Percentiles rank a stretch among this genome's conserved stretches.
These are phyloP conservation scores for Gymnoscelis rufifasciata DNA, from an alignment of 2,888 invertebrate genomes.

Conservation along the genomic window DNA sequence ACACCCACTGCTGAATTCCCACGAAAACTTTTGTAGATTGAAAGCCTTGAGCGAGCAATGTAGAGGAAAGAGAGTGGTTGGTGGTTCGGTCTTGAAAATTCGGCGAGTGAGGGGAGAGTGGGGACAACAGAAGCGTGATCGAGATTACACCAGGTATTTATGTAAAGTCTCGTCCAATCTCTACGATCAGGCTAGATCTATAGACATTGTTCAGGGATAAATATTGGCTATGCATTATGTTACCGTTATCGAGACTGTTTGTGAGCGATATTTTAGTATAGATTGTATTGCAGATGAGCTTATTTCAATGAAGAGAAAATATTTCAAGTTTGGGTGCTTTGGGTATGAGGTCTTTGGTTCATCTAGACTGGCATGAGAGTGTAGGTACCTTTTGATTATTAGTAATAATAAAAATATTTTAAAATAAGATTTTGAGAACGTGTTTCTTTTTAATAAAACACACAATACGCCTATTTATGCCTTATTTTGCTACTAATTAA, in stretches of 20 bases:
- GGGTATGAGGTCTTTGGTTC: too few relatives aligned
- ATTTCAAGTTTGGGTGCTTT: too few relatives aligned
- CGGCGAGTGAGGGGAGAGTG: slow-evolving; percentile 23
- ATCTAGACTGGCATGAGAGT: too few relatives aligned
- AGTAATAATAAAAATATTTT: too few relatives aligned
- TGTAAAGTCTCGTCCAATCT: slow-evolving; percentile 51
- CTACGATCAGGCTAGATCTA: slow-evolving; percentile 37
- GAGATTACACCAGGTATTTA: slow-evolving; percentile 63
- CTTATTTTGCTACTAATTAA: too few relatives aligned
- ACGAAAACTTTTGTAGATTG: too few relatives aligned
- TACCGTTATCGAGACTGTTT: slow-evolving; percentile 15
- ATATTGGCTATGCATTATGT: slow-evolving; percentile 35
- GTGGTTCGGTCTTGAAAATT: slow-evolving; percentile 4
- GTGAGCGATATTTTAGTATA: slow-evolving; percentile 1
- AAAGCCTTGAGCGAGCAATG: slow-evolving; percentile 28
- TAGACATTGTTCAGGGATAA: slow-evolving; percentile 33
- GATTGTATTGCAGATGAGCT: too few relatives aligned
- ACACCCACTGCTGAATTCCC: slow-evolving; percentile 31
- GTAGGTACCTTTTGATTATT: too few relatives aligned
- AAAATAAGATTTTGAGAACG: too few relatives aligned
- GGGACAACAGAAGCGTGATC: slow-evolving; percentile 54
- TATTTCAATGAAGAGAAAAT: too few relatives aligned
- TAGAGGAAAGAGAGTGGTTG: slow-evolving; percentile 1
- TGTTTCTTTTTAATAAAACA: too few relatives aligned
- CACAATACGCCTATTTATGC: too few relatives aligned